phyloP scores from a whole-genome alignment of 1,140 invertebrate genomes.

The Leptopilina clavipes region DNA sequence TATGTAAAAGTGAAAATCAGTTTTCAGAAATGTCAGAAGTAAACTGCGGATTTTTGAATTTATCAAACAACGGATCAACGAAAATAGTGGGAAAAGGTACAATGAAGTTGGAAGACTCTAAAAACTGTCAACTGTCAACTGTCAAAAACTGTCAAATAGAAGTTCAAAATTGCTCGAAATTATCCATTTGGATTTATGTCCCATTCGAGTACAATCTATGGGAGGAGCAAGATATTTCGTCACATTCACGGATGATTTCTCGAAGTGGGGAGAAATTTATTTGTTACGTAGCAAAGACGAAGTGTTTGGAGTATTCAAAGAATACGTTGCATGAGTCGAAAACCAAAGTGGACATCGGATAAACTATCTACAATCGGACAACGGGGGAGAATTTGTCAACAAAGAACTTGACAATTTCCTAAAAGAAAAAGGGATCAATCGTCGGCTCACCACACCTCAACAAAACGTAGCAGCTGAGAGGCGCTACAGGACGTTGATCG shows the following conservation, averaged over 20 bases:
- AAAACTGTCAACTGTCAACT: no score
- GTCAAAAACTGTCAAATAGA: constrained; percentile 33
- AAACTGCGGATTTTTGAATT: no score
- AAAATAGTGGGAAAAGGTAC: no score
- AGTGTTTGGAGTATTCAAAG: constrained; percentile 61
- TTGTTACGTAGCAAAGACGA: constrained; percentile 69
- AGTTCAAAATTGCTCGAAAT: constrained; percentile 47
- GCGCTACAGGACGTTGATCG: constrained; percentile 47
- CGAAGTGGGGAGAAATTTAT: constrained; percentile 66
- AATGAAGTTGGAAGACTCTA: no score
- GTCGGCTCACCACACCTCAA: constrained; percentile 59
- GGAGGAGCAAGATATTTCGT: constrained; percentile 68
- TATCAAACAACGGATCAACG: no score
- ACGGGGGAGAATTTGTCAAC: no score
- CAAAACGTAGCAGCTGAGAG: constrained; percentile 66
- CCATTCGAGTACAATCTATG: constrained; percentile 64
- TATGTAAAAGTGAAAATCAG: no score
- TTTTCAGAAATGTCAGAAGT: no score
- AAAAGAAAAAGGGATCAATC: constrained; percentile 59
- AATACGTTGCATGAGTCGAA: constrained; percentile 51
- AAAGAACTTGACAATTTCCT: constrained; percentile 60
- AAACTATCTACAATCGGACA: constrained; percentile 66
- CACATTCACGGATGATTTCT: constrained; percentile 72
- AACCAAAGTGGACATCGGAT: constrained; percentile 60
- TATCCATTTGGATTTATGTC: constrained; percentile 70